Evolutionary conservation across 2,888 invertebrate genomes (phyloP), one percentile per base, ranked within the genome.

Genomic region (Craniophora ligustri): DNA sequence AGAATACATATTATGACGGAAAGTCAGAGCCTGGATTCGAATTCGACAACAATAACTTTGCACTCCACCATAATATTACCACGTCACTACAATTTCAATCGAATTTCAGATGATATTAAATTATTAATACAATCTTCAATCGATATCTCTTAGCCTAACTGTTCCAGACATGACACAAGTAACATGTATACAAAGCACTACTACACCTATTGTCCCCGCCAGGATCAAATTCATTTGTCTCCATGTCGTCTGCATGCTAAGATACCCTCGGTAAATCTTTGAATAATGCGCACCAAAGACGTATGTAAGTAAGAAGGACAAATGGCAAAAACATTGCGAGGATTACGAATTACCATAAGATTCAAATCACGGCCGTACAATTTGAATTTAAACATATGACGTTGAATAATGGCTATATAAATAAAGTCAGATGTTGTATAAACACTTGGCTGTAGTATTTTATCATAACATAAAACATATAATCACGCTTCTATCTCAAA

Each of bases 161-260:
- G 23, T 28, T 26, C 38, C 23, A 16, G 14, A 5, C 7, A 2
- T 26, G 18, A 7, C 19, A 60, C 41, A 40, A 35, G 18, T 44
- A 23, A 35, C 40, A 42, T 39, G 31, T 61, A 6, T 8, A 48
- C 56, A 40, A 31, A 38, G 35, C 7, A 55, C 36, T 58, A 41
- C 54, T 50, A 16, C 40, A 11, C 31, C 42, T 35, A 42, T 49
- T 51, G 69, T 55, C 62, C 64, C 41, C 48, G 14, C 38, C 15
- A 5, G 32, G 23, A 50, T 64, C 51, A 31, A 23, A 42, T 32
- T 49, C 47, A 64, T 69, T 69, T 69, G 50, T 69, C 74, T 64
- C 47, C 50, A 13, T 8, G 49, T 63, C 38, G 48, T 32, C 31
- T 55, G 10, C 32, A 34, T 11, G 3, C 31, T 49, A 44, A 11